Evolutionary conservation across 53 echinoderm and acorn worm species (phyloP).

Genomic region (Henricia sp.): DNA sequence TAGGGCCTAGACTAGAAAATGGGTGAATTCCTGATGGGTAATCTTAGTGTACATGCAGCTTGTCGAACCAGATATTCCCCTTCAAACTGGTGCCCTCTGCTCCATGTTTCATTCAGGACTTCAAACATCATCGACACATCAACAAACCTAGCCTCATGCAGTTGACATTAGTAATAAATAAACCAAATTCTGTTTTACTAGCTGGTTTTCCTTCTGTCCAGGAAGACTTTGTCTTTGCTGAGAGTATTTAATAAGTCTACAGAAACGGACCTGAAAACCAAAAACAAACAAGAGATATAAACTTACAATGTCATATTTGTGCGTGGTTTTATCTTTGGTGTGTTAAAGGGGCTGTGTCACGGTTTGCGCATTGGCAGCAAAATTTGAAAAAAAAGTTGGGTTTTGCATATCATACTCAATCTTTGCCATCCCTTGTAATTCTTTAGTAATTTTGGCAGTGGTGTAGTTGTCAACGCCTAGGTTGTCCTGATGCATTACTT

Average conservation of each 20-base stretch:
- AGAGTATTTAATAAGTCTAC: conserved; percentile 68
- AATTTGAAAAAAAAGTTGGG: not conserved
- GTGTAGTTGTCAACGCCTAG: too few species aligned
- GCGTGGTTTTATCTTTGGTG: not conserved
- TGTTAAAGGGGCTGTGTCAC: not conserved
- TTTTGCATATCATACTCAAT: not conserved
- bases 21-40: too few species aligned
- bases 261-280: conserved; percentile 74
- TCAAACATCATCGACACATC: too few species aligned
- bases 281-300: not conserved
- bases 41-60: too few species aligned
- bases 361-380: not conserved
- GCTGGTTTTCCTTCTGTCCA: conserved; percentile 67
- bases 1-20: too few species aligned
- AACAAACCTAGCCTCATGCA: too few species aligned
- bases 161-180: too few species aligned
- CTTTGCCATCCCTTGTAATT: not conserved
- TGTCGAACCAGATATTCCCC: too few species aligned
- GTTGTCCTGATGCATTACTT: too few species aligned
- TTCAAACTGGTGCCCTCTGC: too few species aligned
- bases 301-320: not conserved
- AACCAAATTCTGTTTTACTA: too few species aligned
- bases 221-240: conserved; percentile 85
- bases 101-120: too few species aligned
- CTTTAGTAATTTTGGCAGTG: not conserved